These are phyloP conservation scores for Ips nitidus DNA, from an alignment of 1,140 invertebrate genomes.

Conservation along the genomic window DNA sequence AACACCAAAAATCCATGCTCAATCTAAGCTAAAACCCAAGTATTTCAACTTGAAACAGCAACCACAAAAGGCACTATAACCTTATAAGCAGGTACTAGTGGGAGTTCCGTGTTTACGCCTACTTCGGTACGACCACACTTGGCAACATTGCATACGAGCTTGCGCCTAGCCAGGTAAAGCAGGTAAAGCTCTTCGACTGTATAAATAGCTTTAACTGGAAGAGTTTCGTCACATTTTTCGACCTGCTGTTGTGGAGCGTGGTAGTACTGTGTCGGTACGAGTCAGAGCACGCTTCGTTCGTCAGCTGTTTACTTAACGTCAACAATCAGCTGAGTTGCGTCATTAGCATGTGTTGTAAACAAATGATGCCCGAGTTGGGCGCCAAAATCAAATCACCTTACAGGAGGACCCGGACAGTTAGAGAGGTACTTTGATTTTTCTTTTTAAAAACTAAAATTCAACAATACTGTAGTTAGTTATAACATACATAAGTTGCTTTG, in stretches of 20 bases:
- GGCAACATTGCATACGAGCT: conserved; percentile 26
- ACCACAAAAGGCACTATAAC: neutral
- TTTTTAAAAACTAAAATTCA: conserved; percentile 7
- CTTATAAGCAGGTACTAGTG: neutral
- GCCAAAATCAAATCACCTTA: conserved; percentile 36
- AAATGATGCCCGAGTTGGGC: conserved; percentile 28
- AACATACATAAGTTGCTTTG: neutral
- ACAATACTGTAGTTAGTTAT: too few relatives aligned
- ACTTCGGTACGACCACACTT: neutral
- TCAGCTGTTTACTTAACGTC: conserved; percentile 10
- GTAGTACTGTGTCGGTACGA: conserved; percentile 11
- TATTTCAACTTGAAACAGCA: neutral
- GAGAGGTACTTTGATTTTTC: conserved; percentile 38
- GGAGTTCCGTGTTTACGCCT: too few relatives aligned
- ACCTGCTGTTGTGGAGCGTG: conserved; percentile 8
- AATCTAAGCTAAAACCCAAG: neutral
- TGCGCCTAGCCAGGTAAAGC: conserved; percentile 21
- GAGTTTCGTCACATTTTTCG: conserved; percentile 24
- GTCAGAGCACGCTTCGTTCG: neutral
- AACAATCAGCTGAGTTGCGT: conserved; percentile 32
- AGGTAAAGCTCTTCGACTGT: conserved; percentile 31
- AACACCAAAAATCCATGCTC: neutral
- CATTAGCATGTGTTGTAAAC: conserved; percentile 39
- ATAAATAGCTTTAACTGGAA: conserved; percentile 25
- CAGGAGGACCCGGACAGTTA: conserved; percentile 24